These are phyloP conservation scores for Acanthornis magna DNA, from an alignment of 2,797 vertebrate species.

Conservation along the genomic window DNA sequence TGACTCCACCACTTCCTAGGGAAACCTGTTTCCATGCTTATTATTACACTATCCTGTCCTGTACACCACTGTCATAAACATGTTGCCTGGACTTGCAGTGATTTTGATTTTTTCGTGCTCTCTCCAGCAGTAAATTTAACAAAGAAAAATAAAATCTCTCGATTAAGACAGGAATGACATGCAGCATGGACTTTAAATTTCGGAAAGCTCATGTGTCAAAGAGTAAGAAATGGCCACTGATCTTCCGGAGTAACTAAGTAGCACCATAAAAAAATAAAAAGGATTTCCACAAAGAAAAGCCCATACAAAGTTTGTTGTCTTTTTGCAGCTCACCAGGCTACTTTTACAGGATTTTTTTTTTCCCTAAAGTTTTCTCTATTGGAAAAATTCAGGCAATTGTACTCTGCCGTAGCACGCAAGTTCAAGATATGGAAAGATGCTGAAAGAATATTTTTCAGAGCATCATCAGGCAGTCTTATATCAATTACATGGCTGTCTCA, in stretches of 20 bases:
- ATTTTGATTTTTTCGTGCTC: background rate
- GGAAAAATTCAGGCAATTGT: background rate
- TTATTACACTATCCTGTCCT: background rate
- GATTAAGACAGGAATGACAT: background rate
- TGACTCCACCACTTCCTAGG: background rate
- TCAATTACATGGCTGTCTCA: background rate
- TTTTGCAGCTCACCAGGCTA: background rate
- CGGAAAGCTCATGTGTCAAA: background rate
- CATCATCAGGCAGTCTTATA: background rate
- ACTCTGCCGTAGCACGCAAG: background rate
- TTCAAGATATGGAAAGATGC: background rate
- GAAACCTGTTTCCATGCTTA: background rate
- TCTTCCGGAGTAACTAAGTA: background rate
- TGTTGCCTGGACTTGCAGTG: background rate
- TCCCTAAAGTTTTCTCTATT: background rate
- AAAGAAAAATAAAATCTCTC: background rate
- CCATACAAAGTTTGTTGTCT: background rate
- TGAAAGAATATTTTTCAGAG: conserved; percentile 6
- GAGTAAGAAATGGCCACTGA: background rate
- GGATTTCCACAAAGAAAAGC: background rate
- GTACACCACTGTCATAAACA: background rate
- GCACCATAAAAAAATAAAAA: background rate
- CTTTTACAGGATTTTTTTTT: background rate
- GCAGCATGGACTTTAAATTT: background rate
- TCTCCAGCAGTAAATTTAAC: background rate